Evolutionary conservation across 2,888 invertebrate genomes (phyloP), one percentile per base, ranked within the genome.

Genomic region (Blera fallax): DNA sequence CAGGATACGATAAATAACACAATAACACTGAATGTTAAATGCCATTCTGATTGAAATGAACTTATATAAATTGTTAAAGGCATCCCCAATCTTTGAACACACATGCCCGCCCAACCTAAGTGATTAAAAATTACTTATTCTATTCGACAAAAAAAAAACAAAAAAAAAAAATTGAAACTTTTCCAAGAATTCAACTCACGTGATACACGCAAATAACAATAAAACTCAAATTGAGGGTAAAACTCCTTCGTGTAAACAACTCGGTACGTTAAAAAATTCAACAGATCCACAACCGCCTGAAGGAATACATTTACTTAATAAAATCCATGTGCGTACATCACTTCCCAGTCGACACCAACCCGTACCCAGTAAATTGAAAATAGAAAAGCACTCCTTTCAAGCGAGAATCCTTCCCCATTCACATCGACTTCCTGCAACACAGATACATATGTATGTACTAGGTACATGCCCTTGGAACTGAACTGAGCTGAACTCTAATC

Each of bases 291-390:
- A 79, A 72, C 48, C 29, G 79, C 65, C 79, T 65, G 8, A 37
- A 65, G 79, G 48, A 79, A 58, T 58, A 79, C 64, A 72, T 72
- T 78, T 78, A 62, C 78, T 70, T 78, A 69, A 78, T 78, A 78
- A 69, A 78, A 60, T 67, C 69, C 43, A 62, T 69, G 62, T 62
- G 69, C 69, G 69, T 69, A 62, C 69, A 32, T 64, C 21, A 16
- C 54, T 34, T 43, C 32, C 29, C 34, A 54, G 16, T 64, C 54
- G 32, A 37, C 52, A 18, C 24, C 18, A 8, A 1, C n/a, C n/a
- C 43, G 43, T 27, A 18, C 21, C n/a, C 18, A 11, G 27, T 48
- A 56, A 58, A 58, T 67, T 65, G 76, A 29, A 77, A 69, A 67
- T 45, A 48, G 58, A 40, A 37, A 29, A 56, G 14, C 16, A 54